Evolutionary conservation across 2,888 invertebrate genomes (phyloP).

Genomic region (Tenodera sinensis): DNA sequence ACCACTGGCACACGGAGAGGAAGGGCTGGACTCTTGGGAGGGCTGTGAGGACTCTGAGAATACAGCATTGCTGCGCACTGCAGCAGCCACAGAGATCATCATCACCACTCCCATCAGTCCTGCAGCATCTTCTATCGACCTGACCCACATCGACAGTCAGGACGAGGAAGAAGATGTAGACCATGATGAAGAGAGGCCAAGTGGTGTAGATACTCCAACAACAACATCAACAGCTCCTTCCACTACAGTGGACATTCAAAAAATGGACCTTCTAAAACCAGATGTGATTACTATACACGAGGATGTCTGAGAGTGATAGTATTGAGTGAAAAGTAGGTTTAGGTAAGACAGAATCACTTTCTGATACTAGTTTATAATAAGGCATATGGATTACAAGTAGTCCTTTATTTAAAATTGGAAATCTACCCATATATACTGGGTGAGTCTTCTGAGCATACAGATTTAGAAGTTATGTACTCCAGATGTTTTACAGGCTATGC

Average conservation of each 20-base stretch:
- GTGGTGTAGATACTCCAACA: conserved; percentile 1
- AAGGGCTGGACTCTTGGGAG: conserved; percentile 14
- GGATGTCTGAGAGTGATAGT: conserved; percentile 19
- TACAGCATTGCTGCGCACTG: conserved; percentile 51
- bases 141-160: conserved; percentile 20
- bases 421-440: too few relatives aligned
- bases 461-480: too few relatives aligned
- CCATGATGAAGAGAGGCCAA: neutral
- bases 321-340: neutral
- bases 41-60: conserved; percentile 42
- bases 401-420: too few relatives aligned
- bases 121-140: conserved; percentile 19
- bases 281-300: conserved; percentile 23
- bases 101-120: conserved; percentile 42
- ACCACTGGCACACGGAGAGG: neutral
- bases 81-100: conserved; percentile 48
- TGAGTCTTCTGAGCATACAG: too few relatives aligned
- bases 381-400: too few relatives aligned
- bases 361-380: too few relatives aligned
- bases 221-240: neutral
- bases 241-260: conserved; percentile 27
- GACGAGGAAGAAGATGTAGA: neutral
- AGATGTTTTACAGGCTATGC: too few relatives aligned
- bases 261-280: conserved; percentile 29
- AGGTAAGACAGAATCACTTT: neutral